These are phyloP conservation scores for Otis tarda DNA, from an alignment of 2,113 vertebrate species.

Conservation along the genomic window DNA sequence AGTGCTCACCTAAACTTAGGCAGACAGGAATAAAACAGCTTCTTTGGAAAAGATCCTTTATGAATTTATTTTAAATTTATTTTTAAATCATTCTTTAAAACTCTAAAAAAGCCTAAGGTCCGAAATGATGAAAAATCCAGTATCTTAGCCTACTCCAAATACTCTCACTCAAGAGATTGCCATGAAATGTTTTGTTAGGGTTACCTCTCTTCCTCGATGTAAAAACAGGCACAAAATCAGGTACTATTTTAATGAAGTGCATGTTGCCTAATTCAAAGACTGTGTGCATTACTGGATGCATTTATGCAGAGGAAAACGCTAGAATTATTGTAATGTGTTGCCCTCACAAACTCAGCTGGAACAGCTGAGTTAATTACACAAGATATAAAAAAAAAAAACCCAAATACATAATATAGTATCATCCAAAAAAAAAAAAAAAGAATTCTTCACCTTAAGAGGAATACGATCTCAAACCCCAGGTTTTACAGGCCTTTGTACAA, in stretches of 20 bases:
- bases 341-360: neutral
- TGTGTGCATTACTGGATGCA: neutral
- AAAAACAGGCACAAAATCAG: neutral
- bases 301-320: neutral
- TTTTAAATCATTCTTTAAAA: neutral
- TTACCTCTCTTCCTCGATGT: fast-evolving
- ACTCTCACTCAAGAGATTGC: neutral
- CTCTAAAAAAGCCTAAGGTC: neutral
- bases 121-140: neutral
- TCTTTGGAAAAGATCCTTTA: neutral
- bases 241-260: neutral
- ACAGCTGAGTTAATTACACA: neutral
- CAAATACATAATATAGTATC: neutral
- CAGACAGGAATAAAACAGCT: neutral
- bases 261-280: neutral
- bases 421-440: neutral
- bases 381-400: neutral
- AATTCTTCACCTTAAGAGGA: neutral
- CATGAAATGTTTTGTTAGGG: neutral
- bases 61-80: neutral
- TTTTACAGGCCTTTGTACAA: neutral
- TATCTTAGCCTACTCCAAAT: neutral
- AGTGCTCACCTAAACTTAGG: neutral
- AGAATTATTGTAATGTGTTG: neutral
- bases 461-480: neutral